Conservation (phyloP, 2,797 vertebrate genomes). For the Pagetopsis macropterus region DNA sequence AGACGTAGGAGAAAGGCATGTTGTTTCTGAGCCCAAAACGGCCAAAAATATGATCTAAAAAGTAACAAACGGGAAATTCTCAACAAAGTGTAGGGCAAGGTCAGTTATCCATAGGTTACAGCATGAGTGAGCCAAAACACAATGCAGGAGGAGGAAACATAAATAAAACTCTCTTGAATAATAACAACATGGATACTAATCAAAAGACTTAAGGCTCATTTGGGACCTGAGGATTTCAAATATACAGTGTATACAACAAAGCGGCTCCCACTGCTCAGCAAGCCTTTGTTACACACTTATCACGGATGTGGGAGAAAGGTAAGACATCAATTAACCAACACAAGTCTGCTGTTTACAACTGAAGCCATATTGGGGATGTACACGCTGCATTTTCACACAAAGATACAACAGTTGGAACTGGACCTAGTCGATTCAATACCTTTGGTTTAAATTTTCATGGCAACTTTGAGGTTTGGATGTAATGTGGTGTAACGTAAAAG, state of each 20-base stretch:
- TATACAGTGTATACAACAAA: constrained; percentile 65
- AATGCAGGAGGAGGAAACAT: constrained; percentile 27
- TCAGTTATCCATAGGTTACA: constrained; percentile 51
- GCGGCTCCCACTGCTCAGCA: constrained; percentile 48
- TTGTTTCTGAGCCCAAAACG: constrained; percentile 60
- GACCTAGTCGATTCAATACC: constrained; percentile 52
- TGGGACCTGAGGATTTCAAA: constrained; percentile 87
- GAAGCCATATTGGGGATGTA: constrained; percentile 43
- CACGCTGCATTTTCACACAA: constrained; percentile 52
- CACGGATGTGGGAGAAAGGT: constrained; percentile 54
- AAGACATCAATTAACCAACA: constrained; percentile 66
- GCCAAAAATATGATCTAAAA: constrained; percentile 43
- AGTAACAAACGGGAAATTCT: constrained; percentile 43
- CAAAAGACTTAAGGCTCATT: constrained; percentile 85
- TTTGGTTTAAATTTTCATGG: constrained; percentile 71
- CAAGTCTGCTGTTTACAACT: constrained; percentile 59
- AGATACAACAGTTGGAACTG: constrained; percentile 46
- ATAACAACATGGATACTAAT: constrained; percentile 61
- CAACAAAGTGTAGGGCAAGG: constrained; percentile 12
- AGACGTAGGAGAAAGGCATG: constrained; percentile 62
- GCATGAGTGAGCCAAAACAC: constrained; percentile 53
- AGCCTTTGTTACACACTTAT: constrained; percentile 59
- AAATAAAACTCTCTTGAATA: constrained; percentile 57
- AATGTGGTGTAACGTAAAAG: constrained; percentile 49
- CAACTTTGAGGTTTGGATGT: constrained; percentile 48